Percentiles rank a stretch among this genome's conserved stretches.
These are phyloP conservation scores for Dromaius novaehollandiae DNA, from an alignment of 2,113 vertebrate genomes.

Conservation along the genomic window DNA sequence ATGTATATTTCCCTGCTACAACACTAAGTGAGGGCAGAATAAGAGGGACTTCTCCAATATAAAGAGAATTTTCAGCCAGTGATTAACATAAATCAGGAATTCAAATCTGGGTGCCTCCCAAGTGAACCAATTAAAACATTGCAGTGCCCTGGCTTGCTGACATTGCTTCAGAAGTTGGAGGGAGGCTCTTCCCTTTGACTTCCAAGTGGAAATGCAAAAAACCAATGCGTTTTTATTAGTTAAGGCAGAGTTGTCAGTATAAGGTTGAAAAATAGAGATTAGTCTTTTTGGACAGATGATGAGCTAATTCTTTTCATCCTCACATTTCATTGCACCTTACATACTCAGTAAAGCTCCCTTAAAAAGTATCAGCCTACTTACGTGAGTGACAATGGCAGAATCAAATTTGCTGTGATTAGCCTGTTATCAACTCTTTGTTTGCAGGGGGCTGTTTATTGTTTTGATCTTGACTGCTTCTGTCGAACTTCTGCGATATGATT, in stretches of 20 bases:
- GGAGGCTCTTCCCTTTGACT: not conserved
- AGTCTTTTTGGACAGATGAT: not conserved
- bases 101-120: slow-evolving; percentile 61
- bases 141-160: not conserved
- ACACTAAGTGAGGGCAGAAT: slow-evolving; percentile 29
- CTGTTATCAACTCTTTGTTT: not conserved
- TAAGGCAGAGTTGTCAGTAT: not conserved
- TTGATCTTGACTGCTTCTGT: not conserved
- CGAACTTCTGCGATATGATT: not conserved
- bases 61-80: slow-evolving; percentile 45
- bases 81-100: slow-evolving; percentile 69
- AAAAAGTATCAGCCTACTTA: not conserved
- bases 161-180: slow-evolving; percentile 9
- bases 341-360: not conserved
- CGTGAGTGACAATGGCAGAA: not conserved
- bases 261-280: not conserved
- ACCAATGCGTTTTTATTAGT: not conserved
- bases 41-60: slow-evolving; percentile 7
- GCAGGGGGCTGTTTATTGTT: not conserved
- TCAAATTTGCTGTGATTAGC: not conserved
- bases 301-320: not conserved
- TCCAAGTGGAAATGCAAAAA: slow-evolving; percentile 6
- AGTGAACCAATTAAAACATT: slow-evolving; percentile 68
- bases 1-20: slow-evolving; percentile 39
- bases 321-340: not conserved